Conservation (phyloP, 2,797 vertebrate species). For the Halcyon leucocephala region DNA sequence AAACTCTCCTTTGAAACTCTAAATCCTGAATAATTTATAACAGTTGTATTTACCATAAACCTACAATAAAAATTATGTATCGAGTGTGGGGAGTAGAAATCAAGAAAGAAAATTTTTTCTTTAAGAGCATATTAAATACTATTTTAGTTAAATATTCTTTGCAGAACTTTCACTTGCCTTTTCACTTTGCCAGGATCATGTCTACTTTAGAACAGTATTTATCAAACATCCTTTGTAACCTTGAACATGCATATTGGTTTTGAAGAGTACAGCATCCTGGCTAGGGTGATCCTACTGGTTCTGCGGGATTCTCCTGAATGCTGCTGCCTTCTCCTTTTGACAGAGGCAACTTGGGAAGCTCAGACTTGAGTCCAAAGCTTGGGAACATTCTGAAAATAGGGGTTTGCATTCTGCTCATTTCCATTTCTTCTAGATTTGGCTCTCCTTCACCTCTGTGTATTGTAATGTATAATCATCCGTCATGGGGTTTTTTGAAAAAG, state of each 20-base stretch:
- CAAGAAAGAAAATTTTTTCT: not conserved
- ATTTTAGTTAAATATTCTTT: not conserved
- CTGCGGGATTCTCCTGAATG: conserved; percentile 25
- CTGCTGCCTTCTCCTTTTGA: not conserved
- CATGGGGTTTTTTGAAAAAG: not conserved
- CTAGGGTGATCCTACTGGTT: conserved; percentile 15
- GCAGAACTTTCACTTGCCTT: not conserved
- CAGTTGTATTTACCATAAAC: not conserved
- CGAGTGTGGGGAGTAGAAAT: not conserved
- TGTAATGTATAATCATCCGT: not conserved
- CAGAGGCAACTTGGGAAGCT: not conserved
- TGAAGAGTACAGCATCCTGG: not conserved
- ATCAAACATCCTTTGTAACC: not conserved
- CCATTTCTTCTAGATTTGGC: not conserved
- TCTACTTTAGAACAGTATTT: not conserved
- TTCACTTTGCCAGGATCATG: not conserved
- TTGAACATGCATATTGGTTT: fast-evolving
- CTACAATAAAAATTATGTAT: not conserved
- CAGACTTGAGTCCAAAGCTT: not conserved
- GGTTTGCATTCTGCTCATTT: not conserved
- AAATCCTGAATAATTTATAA: not conserved
- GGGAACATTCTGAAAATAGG: not conserved
- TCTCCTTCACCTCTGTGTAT: not conserved
- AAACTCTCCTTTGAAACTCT: not conserved
- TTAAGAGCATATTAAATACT: not conserved